A percentile compares a stretch with the other conserved stretches of the same genome.
phyloP scores from a whole-genome alignment of 2,888 invertebrate species.

The Drosophila hamatofila region DNA sequence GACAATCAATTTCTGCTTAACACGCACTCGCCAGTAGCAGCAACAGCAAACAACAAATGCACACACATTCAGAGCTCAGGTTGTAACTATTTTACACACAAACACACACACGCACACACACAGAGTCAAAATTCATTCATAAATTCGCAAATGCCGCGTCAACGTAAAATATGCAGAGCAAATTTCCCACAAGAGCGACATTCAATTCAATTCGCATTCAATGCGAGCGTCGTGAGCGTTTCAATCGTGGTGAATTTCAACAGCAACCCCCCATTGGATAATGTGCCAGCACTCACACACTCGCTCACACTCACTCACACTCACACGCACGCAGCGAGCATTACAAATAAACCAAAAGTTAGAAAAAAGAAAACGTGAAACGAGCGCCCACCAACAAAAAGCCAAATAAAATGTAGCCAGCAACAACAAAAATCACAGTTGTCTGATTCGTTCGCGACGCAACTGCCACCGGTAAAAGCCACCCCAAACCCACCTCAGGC shows the following conservation, averaged over 20 bases:
- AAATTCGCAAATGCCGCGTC: constrained; percentile 46
- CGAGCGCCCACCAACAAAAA: constrained; percentile 67
- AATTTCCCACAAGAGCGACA: constrained; percentile 61
- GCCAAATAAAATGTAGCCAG: constrained; percentile 74
- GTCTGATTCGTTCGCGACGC: constrained; percentile 83
- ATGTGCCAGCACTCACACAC: constrained; percentile 43
- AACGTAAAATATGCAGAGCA: constrained; percentile 54
- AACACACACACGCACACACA: constrained; percentile 11
- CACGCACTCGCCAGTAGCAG: constrained; percentile 41
- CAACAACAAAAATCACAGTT: constrained; percentile 83
- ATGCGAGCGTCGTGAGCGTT: constrained; percentile 31
- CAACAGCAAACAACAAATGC: constrained; percentile 10
- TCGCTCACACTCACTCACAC: constrained; percentile 32
- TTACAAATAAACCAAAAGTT: constrained; percentile 59
- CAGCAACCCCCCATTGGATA: constrained; percentile 74
- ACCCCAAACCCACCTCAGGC: constrained; percentile 20
- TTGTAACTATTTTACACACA: constrained; percentile 37
- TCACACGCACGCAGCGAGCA: constrained; percentile 26
- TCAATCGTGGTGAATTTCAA: constrained; percentile 67
- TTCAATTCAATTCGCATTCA: constrained; percentile 61
- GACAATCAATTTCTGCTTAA: constrained; percentile 67
- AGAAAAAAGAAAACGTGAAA: constrained; percentile 56
- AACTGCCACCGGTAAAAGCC: constrained; percentile 63
- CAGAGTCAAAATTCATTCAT: constrained; percentile 68
- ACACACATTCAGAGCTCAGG: constrained; percentile 1